phyloP scores from a whole-genome alignment of 2,113 vertebrate species.

The Otus sunia region DNA sequence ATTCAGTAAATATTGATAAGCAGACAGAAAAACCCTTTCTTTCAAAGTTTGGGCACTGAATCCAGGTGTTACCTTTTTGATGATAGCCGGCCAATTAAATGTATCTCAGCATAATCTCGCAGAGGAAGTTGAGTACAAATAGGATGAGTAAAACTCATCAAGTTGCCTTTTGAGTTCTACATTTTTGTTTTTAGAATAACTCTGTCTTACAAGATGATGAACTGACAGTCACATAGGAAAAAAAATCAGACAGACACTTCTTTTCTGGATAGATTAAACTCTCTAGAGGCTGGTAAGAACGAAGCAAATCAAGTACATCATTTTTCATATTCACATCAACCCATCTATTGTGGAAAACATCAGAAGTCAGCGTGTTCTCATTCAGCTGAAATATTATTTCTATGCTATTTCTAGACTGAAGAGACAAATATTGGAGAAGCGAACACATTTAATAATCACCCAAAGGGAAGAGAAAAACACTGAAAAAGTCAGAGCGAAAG shows the following conservation, averaged over 20 bases:
- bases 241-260: constrained; percentile 38
- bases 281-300: constrained; percentile 41
- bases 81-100: not conserved
- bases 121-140: not conserved
- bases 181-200: constrained; percentile 24
- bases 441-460: constrained; percentile 8
- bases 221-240: constrained; percentile 38
- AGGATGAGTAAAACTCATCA: constrained; percentile 18
- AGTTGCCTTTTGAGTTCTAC: not conserved
- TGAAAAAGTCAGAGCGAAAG: not conserved
- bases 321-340: constrained; percentile 62
- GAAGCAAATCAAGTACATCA: constrained; percentile 57
- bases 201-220: constrained; percentile 27
- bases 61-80: not conserved
- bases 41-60: not conserved
- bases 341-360: constrained; percentile 62
- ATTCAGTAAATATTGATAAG: not conserved
- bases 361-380: constrained; percentile 49
- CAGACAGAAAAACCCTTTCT: not conserved
- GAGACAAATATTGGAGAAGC: constrained; percentile 15
- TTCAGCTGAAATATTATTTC: constrained; percentile 55
- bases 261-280: constrained; percentile 59
- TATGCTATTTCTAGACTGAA: constrained; percentile 36
- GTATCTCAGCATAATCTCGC: not conserved
- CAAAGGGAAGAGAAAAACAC: not conserved